Conservation (phyloP, 2,113 vertebrate species). For the Thamnophis sirtalis region DNA sequence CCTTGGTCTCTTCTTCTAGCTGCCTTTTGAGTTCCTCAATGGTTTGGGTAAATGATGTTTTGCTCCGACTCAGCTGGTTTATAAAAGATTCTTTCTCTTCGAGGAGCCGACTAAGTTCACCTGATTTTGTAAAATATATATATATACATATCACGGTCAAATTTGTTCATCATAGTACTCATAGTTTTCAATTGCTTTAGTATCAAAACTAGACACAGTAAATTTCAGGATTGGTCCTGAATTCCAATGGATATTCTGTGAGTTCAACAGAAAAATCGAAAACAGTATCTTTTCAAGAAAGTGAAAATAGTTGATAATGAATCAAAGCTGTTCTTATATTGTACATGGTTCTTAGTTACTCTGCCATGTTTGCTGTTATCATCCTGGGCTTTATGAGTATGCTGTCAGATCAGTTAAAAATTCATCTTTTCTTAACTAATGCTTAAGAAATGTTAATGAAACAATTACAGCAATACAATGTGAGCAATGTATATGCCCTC, state of each 20-base stretch:
- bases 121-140: constrained; percentile 58
- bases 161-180: not conserved
- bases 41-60: constrained; percentile 80
- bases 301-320: not conserved
- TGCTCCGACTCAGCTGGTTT: constrained; percentile 85
- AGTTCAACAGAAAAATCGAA: not conserved
- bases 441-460: not conserved
- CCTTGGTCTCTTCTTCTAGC: constrained; percentile 92
- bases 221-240: not conserved
- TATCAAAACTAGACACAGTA: not conserved
- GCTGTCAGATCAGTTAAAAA: not conserved
- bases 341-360: too few species aligned
- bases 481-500: not conserved
- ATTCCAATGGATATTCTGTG: not conserved
- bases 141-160: not conserved
- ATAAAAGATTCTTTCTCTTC: constrained; percentile 87
- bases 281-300: not conserved
- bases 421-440: not conserved
- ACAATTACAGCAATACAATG: not conserved
- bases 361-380: not conserved
- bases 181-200: not conserved
- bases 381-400: not conserved
- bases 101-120: constrained; percentile 81
- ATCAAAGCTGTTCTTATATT: not conserved
- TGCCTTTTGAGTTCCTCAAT: constrained; percentile 89